These are phyloP conservation scores for Acropternis orthonyx DNA, from an alignment of 2,797 vertebrate genomes.

Conservation along the genomic window DNA sequence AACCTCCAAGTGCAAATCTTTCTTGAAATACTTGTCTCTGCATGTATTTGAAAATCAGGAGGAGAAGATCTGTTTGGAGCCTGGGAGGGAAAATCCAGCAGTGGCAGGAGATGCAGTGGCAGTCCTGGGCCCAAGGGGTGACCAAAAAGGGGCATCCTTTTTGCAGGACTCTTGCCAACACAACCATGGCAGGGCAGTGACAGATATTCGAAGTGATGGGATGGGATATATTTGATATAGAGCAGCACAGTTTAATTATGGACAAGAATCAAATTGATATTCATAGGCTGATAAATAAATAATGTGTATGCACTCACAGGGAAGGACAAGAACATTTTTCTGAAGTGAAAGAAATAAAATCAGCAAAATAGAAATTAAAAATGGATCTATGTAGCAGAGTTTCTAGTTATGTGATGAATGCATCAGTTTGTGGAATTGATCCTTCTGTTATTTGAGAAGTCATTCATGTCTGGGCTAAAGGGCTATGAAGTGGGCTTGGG, in stretches of 20 bases:
- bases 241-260: constrained; percentile 49
- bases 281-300: constrained; percentile 63
- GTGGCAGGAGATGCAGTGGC: neutral
- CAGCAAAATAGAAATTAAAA: constrained; percentile 67
- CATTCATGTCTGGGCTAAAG: neutral
- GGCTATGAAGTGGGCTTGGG: neutral
- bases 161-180: neutral
- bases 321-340: constrained; percentile 53
- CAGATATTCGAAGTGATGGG: neutral
- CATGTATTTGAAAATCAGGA: neutral
- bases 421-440: neutral
- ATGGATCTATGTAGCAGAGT: constrained; percentile 20
- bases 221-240: neutral
- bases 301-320: constrained; percentile 41
- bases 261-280: constrained; percentile 60
- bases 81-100: neutral
- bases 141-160: neutral
- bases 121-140: neutral
- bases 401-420: neutral
- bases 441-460: neutral
- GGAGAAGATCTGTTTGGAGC: neutral
- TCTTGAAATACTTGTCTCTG: neutral
- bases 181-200: neutral
- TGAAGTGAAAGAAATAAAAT: constrained; percentile 58
- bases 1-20: neutral